Conservation (phyloP, 2,113 vertebrate species). For the Mustela lutreola region DNA sequence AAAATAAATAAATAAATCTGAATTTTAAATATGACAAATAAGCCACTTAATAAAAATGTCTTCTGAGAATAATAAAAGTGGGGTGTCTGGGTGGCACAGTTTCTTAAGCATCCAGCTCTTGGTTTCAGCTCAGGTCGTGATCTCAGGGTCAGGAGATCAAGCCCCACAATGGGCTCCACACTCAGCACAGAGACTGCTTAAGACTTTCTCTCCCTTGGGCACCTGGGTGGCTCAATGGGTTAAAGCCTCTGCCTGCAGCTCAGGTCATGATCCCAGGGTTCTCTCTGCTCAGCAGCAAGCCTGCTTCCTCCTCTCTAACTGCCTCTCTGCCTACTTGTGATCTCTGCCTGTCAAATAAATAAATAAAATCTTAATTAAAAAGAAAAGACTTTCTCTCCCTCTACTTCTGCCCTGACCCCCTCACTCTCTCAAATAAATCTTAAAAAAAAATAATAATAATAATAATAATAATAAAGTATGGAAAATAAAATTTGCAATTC, state of each 20-base stretch:
- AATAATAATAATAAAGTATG: neutral
- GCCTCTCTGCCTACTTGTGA: no score
- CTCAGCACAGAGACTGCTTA: neutral
- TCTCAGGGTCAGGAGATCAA: neutral
- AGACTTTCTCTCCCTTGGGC: neutral
- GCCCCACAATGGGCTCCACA: neutral
- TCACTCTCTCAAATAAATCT: neutral
- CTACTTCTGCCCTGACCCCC: neutral
- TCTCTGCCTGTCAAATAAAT: no score
- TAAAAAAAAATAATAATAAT: neutral
- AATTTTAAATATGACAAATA: constrained; percentile 59
- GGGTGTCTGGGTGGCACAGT: neutral
- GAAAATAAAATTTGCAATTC: constrained; percentile 38
- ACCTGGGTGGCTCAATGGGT: no score
- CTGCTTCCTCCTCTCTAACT: no score
- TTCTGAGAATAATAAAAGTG: neutral
- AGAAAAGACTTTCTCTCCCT: neutral
- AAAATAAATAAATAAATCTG: neutral
- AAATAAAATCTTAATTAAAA: no score
- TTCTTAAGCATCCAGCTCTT: neutral
- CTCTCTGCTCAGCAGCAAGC: no score
- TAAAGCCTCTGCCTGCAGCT: no score
- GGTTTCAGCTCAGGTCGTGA: neutral
- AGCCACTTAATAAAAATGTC: neutral
- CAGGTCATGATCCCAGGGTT: no score